Evolutionary conservation across 2,888 invertebrate genomes (phyloP), one percentile per base, ranked within the genome.

Genomic region (Callyntrura sp.): DNA sequence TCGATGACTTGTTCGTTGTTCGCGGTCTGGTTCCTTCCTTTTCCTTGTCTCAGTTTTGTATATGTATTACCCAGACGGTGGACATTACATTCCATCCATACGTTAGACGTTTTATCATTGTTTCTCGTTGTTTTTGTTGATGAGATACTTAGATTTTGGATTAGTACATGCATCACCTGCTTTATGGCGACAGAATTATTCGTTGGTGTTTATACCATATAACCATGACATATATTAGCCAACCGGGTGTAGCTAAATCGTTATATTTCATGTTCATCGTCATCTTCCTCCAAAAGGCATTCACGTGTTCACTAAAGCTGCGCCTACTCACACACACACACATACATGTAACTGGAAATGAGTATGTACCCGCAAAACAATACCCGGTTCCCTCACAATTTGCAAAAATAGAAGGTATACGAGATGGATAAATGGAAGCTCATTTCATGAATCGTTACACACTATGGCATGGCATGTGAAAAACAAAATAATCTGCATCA

Each of bases 1-100:
- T 85, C 85, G 60, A 85, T 85, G 76, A 60, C 76, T 85, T 60
- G 5, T 35, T 25, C 45, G 23, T 60, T 85, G 25, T 73, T 60
- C 57, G 55, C 17, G 60, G 17, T 76, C 60, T 60, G 76, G 23
- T 85, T 70, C 28, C 55, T 51, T 57, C n/a, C 35, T 48, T n/a
- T n/a, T n/a, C n/a, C 25, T 48, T 2, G 35, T n/a, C n/a, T n/a
- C n/a, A 35, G 35, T 6, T 35, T 35, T 35, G 35, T n/a, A 8
- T 25, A 76, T 51, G 12, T 51, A 9, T 48, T 62, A 20, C n/a
- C 11, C 48, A 60, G 1, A 73, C 23, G 20, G 45, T 25, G 51
- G 48, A 76, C 76, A n/a, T 76, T 51, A 76, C 51, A 51, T 76
- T 25, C 12, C 14, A 25, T 25, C 62, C 48, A 4, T 68, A 35